phyloP scores from a whole-genome alignment of 2,888 invertebrate genomes.

The Sphaeridia pumilis region DNA sequence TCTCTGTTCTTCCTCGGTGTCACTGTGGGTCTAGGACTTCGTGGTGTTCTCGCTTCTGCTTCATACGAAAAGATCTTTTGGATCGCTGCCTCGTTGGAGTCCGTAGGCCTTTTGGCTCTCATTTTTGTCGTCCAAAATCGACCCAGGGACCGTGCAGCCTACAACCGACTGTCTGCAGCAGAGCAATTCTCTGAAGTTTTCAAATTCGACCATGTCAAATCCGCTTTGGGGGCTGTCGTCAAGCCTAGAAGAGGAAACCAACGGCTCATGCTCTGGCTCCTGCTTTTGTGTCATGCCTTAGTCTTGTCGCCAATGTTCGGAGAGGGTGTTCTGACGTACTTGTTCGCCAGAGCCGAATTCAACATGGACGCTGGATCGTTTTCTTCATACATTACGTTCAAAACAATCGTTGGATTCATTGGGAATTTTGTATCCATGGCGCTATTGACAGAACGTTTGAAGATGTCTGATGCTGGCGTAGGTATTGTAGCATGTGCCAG shows the following conservation, averaged over 20 bases:
- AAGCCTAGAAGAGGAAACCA: conserved; percentile 49
- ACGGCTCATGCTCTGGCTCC: conserved; percentile 53
- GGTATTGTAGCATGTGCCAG: conserved; percentile 24
- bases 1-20: conserved; percentile 69
- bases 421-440: conserved; percentile 32
- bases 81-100: conserved; percentile 36
- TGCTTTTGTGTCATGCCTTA: conserved; percentile 47
- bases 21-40: conserved; percentile 67
- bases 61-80: conserved; percentile 38
- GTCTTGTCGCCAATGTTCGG: conserved; percentile 29
- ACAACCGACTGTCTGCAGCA: conserved; percentile 16
- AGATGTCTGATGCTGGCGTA: conserved; percentile 21
- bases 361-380: conserved; percentile 60
- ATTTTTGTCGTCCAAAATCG: conserved; percentile 28
- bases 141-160: conserved; percentile 21
- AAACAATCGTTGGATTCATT: conserved; percentile 28
- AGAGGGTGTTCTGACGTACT: conserved; percentile 51
- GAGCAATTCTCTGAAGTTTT: conserved; percentile 28
- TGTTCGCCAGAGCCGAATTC: conserved; percentile 70
- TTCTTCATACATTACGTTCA: conserved; percentile 27
- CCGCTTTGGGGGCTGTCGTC: conserved; percentile 51
- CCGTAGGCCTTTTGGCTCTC: conserved; percentile 38
- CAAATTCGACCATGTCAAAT: conserved; percentile 37
- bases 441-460: conserved; percentile 19
- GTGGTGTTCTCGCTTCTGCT: conserved; percentile 57